A percentile compares a stretch with the other conserved stretches of the same genome.
Evolutionary conservation across 1,140 invertebrate genomes (phyloP).

Genomic region (Polypedilum pembai): DNA sequence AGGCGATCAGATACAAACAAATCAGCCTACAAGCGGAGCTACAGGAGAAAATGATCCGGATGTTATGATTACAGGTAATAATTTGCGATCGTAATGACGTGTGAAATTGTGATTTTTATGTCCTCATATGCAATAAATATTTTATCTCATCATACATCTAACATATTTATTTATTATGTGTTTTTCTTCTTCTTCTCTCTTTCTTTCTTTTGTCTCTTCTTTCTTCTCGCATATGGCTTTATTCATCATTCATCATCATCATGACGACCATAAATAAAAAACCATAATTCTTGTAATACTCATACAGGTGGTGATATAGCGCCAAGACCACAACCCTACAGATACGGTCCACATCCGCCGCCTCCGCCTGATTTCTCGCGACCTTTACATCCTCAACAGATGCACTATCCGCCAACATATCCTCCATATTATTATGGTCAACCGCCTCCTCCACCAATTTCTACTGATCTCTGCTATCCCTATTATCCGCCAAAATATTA

Average conservation of each 20-base stretch:
- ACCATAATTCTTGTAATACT: not conserved
- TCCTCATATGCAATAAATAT: slow-evolving; percentile 2
- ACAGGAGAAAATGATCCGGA: slow-evolving; percentile 20
- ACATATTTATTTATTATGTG: slow-evolving; percentile 23
- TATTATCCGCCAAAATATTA: slow-evolving; percentile 41
- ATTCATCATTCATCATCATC: not conserved
- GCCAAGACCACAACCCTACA: slow-evolving; percentile 39
- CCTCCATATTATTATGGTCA: slow-evolving; percentile 44
- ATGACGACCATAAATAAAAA: not conserved
- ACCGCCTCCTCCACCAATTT: slow-evolving; percentile 40
- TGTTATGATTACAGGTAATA: slow-evolving; percentile 26
- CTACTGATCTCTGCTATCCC: slow-evolving; percentile 41
- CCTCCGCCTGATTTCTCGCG: slow-evolving; percentile 41
- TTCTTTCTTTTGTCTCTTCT: not conserved
- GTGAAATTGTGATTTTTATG: slow-evolving; percentile 1
- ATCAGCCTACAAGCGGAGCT: not conserved
- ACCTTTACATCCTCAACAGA: slow-evolving; percentile 38
- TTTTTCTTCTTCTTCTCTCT: not conserved
- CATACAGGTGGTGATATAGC: slow-evolving; percentile 4
- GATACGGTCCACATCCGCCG: slow-evolving; percentile 42
- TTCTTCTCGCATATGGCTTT: not conserved
- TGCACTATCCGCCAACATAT: slow-evolving; percentile 43
- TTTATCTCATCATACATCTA: not conserved
- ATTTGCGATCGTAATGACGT: not conserved
- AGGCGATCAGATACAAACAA: slow-evolving; percentile 34